These are phyloP conservation scores for Trichoplax adhaerens DNA, from an alignment of 37 sponge, comb jelly and placozoan genomes.

Conservation along the genomic window DNA sequence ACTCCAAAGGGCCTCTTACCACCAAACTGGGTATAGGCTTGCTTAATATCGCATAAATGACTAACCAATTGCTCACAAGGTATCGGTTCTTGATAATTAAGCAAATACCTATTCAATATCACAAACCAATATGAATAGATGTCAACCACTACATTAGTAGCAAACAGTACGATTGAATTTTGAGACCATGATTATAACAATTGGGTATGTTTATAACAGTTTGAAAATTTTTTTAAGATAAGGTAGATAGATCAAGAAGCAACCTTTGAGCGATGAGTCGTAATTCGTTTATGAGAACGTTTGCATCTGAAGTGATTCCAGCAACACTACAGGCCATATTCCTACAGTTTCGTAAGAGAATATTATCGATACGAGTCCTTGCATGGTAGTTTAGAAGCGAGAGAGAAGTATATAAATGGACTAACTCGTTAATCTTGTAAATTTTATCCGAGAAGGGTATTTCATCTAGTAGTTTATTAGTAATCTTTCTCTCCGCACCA, in stretches of 20 bases:
- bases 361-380: too few relatives aligned
- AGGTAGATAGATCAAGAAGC: too few relatives aligned
- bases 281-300: slow-evolving; percentile 68
- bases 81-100: slow-evolving; percentile 76
- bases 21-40: slow-evolving; percentile 91
- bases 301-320: slow-evolving; percentile 97
- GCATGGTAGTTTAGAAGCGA: too few relatives aligned
- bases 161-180: too few relatives aligned
- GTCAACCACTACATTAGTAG: too few relatives aligned
- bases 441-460: slow-evolving; percentile 86
- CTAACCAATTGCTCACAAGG: slow-evolving; percentile 93
- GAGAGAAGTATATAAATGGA: slow-evolving; percentile 2
- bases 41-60: slow-evolving; percentile 82
- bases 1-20: slow-evolving; percentile 94
- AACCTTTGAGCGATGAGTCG: slow-evolving; percentile 59
- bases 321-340: slow-evolving; percentile 97
- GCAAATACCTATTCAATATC: slow-evolving; percentile 24
- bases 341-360: neutral
- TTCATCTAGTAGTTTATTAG: slow-evolving; percentile 84
- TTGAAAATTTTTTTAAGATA: too few relatives aligned
- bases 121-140: too few relatives aligned
- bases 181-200: too few relatives aligned
- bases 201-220: too few relatives aligned
- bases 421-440: slow-evolving; percentile 75
- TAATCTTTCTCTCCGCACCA: slow-evolving; percentile 83